phyloP scores from a whole-genome alignment of 2,113 vertebrate species.

The Porphyrio hochstetteri region DNA sequence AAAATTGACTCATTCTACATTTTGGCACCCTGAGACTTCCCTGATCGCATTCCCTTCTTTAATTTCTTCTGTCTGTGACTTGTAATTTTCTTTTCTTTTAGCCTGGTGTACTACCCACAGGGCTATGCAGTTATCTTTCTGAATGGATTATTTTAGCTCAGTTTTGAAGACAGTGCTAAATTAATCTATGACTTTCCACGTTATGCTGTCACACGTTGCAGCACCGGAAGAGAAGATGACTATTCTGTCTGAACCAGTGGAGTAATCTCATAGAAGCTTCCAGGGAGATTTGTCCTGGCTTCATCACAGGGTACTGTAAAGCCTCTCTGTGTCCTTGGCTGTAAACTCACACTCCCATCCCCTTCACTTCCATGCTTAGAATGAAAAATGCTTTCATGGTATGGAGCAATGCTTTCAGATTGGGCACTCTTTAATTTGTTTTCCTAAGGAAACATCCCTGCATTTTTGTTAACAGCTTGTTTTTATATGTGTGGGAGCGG shows the following conservation, averaged over 20 bases:
- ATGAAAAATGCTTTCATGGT: neutral
- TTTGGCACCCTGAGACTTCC: neutral
- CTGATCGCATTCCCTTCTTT: neutral
- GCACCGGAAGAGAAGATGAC: neutral
- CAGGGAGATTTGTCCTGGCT: neutral
- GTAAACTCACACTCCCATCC: neutral
- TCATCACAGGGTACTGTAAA: neutral
- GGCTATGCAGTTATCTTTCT: neutral
- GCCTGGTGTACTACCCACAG: neutral
- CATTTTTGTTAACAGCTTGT: neutral
- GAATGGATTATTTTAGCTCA: neutral
- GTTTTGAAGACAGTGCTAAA: neutral
- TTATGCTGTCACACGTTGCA: neutral
- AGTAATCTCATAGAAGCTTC: neutral
- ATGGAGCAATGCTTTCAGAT: neutral
- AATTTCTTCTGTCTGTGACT: neutral
- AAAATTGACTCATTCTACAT: neutral
- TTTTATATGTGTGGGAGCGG: neutral
- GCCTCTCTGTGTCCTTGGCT: neutral
- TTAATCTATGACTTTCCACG: neutral
- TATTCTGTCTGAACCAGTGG: neutral
- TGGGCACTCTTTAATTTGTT: accelerated
- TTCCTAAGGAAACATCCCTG: neutral
- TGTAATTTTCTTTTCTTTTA: neutral
- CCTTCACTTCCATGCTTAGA: accelerated